Percentiles rank a stretch among this genome's conserved stretches.
Evolutionary conservation across 2,888 invertebrate genomes (phyloP).

Genomic region (Acleris holmiana): DNA sequence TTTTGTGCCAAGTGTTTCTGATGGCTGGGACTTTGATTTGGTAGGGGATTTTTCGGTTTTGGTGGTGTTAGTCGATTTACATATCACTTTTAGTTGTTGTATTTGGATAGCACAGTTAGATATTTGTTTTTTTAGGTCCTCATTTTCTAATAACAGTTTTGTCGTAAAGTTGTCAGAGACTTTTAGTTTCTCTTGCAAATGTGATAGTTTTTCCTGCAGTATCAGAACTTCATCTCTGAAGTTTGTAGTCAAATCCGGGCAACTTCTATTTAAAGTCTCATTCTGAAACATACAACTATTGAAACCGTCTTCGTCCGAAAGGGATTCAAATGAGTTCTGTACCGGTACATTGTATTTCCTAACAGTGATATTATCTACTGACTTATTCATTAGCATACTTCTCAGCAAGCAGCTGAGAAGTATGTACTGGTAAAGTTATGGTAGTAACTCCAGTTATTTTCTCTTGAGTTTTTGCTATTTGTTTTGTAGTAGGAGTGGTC

Average conservation of each 20-base stretch:
- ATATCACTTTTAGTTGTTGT: neutral
- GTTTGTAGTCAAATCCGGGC: neutral
- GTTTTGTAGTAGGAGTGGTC: neutral
- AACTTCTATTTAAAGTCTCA: slow-evolving; percentile 4
- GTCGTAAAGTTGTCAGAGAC: neutral
- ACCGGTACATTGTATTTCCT: slow-evolving; percentile 7
- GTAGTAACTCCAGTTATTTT: neutral
- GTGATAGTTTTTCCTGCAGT: neutral
- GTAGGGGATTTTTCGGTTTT: too few relatives aligned
- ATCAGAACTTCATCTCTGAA: neutral
- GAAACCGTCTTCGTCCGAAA: neutral
- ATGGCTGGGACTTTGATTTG: too few relatives aligned
- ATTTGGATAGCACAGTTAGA: neutral
- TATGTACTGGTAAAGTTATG: too few relatives aligned
- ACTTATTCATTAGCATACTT: neutral
- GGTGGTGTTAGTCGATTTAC: neutral
- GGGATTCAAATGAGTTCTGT: slow-evolving; percentile 1
- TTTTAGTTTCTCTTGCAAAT: neutral
- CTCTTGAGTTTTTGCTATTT: neutral
- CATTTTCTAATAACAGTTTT: slow-evolving; percentile 3
- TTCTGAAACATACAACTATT: neutral
- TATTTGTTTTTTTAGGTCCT: too few relatives aligned
- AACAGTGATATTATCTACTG: neutral
- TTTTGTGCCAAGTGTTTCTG: too few relatives aligned
- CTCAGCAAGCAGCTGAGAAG: neutral